A percentile compares a stretch with the other conserved stretches of the same genome.
phyloP scores from a whole-genome alignment of 2,797 vertebrate genomes.

The Sebastes minor region DNA sequence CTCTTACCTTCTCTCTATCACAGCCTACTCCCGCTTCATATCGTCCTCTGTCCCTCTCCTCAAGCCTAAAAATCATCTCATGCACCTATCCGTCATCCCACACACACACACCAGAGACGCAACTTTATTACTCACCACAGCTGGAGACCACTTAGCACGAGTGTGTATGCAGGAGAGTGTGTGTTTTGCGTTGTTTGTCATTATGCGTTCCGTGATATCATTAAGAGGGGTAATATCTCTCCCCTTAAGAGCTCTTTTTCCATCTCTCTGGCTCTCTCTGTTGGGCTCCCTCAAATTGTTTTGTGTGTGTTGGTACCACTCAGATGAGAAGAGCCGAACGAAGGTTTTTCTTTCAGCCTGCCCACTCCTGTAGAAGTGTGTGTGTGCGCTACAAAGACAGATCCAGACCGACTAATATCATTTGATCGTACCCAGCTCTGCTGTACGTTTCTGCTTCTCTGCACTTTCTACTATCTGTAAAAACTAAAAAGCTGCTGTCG shows the following conservation, averaged over 20 bases:
- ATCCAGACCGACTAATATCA: neutral
- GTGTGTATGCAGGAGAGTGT: constrained; percentile 39
- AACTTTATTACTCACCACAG: constrained; percentile 60
- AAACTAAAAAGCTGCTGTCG: neutral
- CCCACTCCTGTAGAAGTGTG: constrained; percentile 11
- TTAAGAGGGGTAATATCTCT: constrained; percentile 50
- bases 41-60: neutral
- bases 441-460: neutral
- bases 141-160: constrained; percentile 52
- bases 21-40: neutral
- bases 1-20: neutral
- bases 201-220: constrained; percentile 28
- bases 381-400: neutral
- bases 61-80: constrained; percentile 27
- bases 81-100: constrained; percentile 37
- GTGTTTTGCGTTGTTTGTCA: constrained; percentile 37
- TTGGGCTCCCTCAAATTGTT: constrained; percentile 36
- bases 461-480: constrained; percentile 4
- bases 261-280: constrained; percentile 11
- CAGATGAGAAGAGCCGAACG: neutral
- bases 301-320: constrained; percentile 29
- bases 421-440: neutral
- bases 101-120: constrained; percentile 40
- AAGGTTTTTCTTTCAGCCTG: constrained; percentile 10
- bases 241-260: constrained; percentile 30